phyloP scores from a whole-genome alignment of 2,797 vertebrate species.

The Borostomias antarcticus region DNA sequence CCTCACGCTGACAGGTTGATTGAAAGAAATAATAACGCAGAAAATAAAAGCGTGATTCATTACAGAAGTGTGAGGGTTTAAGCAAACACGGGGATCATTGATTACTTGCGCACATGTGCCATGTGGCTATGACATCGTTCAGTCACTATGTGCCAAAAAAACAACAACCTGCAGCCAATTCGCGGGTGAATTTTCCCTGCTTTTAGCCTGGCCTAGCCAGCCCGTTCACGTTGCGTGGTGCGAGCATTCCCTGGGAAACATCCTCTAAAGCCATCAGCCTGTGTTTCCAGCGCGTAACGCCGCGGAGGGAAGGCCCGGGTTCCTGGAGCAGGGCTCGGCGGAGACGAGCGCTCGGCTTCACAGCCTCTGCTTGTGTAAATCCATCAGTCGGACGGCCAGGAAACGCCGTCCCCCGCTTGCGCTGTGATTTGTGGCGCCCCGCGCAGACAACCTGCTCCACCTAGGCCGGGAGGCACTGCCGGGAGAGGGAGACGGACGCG shows the following conservation, averaged over 20 bases:
- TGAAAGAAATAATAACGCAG: slow-evolving; percentile 36
- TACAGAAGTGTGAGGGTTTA: slow-evolving; percentile 35
- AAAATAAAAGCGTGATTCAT: slow-evolving; percentile 45
- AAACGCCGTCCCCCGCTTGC: slow-evolving; percentile 29
- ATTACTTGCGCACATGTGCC: slow-evolving; percentile 39
- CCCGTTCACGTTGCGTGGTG: slow-evolving; percentile 30
- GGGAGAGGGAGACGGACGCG: slow-evolving; percentile 35
- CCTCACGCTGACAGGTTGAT: slow-evolving; percentile 36
- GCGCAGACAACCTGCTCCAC: slow-evolving; percentile 42
- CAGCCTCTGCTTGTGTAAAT: slow-evolving; percentile 12
- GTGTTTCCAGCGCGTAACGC: slow-evolving; percentile 49
- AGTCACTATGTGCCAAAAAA: slow-evolving; percentile 31
- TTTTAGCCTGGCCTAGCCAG: neutral
- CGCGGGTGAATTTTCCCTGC: slow-evolving; percentile 14
- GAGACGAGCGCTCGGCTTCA: neutral
- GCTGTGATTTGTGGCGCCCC: slow-evolving; percentile 36
- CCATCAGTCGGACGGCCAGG: slow-evolving; percentile 25
- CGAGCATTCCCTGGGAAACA: slow-evolving; percentile 49
- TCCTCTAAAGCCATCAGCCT: slow-evolving; percentile 61
- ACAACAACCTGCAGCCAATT: slow-evolving; percentile 15
- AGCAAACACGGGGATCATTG: slow-evolving; percentile 17
- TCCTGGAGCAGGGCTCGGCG: slow-evolving; percentile 33
- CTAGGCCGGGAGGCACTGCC: slow-evolving; percentile 31
- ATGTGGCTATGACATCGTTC: slow-evolving; percentile 33
- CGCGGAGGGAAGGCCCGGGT: slow-evolving; percentile 39